phyloP scores from a whole-genome alignment of 2,113 vertebrate genomes.

The Hyperopisus bebe region DNA sequence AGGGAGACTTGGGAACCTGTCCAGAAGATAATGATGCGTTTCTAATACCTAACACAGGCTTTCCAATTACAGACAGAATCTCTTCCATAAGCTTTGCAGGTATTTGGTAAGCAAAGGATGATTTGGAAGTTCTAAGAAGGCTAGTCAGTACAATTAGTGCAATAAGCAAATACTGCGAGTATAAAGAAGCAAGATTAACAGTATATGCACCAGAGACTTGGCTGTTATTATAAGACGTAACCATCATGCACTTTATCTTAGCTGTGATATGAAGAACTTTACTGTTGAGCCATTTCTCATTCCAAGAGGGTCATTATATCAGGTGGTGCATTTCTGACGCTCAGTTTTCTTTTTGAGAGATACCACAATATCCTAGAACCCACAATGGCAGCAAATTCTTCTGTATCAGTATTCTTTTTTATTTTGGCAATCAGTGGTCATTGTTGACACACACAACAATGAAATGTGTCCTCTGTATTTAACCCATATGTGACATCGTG shows the following conservation, averaged over 20 bases:
- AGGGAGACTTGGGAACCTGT: background rate
- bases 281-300: background rate
- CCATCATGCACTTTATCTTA: background rate
- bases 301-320: background rate
- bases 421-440: too few species aligned
- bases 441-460: too few species aligned
- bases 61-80: background rate
- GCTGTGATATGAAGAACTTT: background rate
- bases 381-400: background rate
- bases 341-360: background rate
- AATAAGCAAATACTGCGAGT: background rate
- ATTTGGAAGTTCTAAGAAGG: background rate
- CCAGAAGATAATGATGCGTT: background rate
- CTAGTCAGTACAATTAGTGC: background rate
- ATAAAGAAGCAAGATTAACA: background rate
- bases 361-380: background rate
- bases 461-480: too few species aligned
- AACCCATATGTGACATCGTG: too few species aligned
- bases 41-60: background rate
- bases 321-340: background rate
- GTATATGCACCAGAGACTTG: background rate
- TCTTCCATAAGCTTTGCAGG: background rate
- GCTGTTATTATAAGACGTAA: background rate
- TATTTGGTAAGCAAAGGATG: background rate
- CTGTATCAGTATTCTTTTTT: background rate